phyloP scores from a whole-genome alignment of 1,140 invertebrate species.

The Melanaphis sacchari region DNA sequence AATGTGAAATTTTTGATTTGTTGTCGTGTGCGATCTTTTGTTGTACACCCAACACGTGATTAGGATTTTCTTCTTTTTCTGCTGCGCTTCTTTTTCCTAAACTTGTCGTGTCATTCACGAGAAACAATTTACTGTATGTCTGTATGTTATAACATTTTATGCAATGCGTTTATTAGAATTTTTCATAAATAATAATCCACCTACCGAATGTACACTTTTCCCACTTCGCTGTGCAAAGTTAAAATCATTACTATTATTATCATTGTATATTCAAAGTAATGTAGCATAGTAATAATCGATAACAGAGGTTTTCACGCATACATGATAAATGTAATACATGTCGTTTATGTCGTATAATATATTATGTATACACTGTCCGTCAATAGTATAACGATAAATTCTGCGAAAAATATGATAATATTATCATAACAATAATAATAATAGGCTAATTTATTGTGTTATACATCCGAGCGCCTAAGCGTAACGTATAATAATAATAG shows the following conservation, averaged over 20 bases:
- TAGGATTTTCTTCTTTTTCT: background rate
- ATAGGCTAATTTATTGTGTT: conserved; percentile 5
- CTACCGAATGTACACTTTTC: background rate
- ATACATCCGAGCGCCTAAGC: background rate
- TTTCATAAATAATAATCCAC: background rate
- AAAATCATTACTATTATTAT: background rate
- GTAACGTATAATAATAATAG: background rate
- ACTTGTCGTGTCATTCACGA: background rate
- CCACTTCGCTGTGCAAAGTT: background rate
- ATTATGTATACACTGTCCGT: background rate
- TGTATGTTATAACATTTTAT: background rate
- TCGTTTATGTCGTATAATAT: background rate
- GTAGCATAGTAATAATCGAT: background rate
- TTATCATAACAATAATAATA: background rate
- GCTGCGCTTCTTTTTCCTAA: background rate
- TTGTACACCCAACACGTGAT: background rate
- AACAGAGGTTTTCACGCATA: background rate
- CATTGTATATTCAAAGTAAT: background rate
- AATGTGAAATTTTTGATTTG: background rate
- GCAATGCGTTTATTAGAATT: background rate
- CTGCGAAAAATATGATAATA: background rate
- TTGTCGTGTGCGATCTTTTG: background rate
- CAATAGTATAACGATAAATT: background rate
- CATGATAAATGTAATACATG: background rate
- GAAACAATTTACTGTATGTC: background rate